A percentile compares a stretch with the other conserved stretches of the same genome.
Evolutionary conservation across 2,113 vertebrate genomes (phyloP).

Genomic region (Merops nubicus): DNA sequence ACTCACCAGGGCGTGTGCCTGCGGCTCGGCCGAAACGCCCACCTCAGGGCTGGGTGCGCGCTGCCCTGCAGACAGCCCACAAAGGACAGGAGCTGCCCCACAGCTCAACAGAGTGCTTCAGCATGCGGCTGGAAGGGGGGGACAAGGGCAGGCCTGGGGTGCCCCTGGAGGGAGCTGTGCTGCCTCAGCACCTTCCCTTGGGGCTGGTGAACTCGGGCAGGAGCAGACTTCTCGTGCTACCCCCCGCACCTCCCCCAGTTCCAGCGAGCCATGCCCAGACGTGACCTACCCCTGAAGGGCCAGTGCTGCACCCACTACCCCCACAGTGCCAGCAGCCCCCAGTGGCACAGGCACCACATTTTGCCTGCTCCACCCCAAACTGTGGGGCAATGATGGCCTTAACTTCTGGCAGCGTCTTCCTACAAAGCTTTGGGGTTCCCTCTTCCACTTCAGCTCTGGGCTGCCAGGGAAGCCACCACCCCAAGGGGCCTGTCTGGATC

Average conservation of each 20-base stretch:
- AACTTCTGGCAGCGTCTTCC: background rate
- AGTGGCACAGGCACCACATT: accelerated
- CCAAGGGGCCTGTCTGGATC: background rate
- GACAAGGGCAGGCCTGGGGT: background rate
- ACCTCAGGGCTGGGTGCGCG: accelerated
- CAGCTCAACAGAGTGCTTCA: background rate
- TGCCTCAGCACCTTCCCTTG: background rate
- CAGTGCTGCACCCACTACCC: background rate
- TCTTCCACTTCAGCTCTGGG: background rate
- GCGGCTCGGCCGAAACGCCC: background rate
- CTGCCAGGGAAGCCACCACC: background rate
- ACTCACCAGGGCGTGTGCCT: accelerated
- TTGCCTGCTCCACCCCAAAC: accelerated
- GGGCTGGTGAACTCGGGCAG: accelerated
- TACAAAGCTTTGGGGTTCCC: background rate
- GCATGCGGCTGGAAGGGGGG: accelerated
- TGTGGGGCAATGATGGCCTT: accelerated
- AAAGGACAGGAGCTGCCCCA: background rate
- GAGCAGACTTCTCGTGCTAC: accelerated
- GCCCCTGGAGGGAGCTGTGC: background rate
- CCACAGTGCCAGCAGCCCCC: background rate
- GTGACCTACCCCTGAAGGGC: accelerated
- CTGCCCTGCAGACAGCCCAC: background rate
- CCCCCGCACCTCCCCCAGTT: accelerated
- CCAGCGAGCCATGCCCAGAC: background rate